Base-by-base conservation (phyloP, 2,113 vertebrate species). In the Ctenomys sociabilis region DNA sequence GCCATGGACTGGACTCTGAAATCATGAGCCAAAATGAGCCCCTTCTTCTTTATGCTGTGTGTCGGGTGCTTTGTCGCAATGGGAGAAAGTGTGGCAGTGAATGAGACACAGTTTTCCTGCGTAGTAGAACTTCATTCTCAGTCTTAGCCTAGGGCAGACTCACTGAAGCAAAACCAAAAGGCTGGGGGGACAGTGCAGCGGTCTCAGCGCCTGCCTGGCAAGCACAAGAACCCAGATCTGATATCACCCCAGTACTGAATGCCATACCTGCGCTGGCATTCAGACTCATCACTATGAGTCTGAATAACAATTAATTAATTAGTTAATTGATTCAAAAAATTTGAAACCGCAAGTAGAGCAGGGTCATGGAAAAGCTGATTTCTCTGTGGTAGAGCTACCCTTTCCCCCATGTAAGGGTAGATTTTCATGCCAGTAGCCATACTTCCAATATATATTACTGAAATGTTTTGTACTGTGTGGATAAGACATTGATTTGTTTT, bases 401-500 rank as follows among this genome's bases (percentile, higher is more conserved):
- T 4, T 19, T 85, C 13, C 6, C 14, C 57, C 22, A 61, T 59
- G 21, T 17, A 32, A 26, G 35, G 37, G 73, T 14, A 77, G 37
- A 81, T 73, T 92, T 86, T 35, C 7, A 14, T 37, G 30, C 54
- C 40, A 61, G 21, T 9, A 45, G 54, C 40, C 80, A 11, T 9
- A 66, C 9, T 70, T 90, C 28, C 85, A 45, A 8, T 59, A 8
- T 28, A 68, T 30, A 57, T 26, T 61, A 4, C 9, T 49, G n/a
- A 77, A 30, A 49, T 72, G 13, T 54, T 88, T 96, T 94, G 30
- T 88, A 28, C 49, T 75, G 0, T 81, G 49, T 57, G 10, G 22
- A 63, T 43, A 73, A 90, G 32, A 43, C 40, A 90, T 68, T 88
- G 28, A 88, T 92, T 81, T 22, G 64, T 94, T 85, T 61, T 52